Percentiles rank a stretch among this genome's conserved stretches.
These are phyloP conservation scores for Drosophila baimaii DNA, from an alignment of 1,140 invertebrate species.

Conservation along the genomic window DNA sequence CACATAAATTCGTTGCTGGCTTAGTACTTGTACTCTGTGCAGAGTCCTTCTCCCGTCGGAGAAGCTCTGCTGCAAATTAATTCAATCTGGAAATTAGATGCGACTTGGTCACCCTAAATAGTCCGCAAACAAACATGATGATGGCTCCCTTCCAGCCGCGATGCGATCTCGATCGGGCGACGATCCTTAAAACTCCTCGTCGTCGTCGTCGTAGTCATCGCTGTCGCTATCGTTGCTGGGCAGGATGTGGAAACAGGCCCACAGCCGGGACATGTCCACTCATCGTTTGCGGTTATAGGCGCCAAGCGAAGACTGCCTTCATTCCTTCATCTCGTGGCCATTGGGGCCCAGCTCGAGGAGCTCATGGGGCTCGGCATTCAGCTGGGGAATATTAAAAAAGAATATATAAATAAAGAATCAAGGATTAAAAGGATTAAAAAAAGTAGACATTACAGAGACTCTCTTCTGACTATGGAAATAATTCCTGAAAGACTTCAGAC, in stretches of 20 bases:
- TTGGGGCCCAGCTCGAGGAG: slow-evolving; percentile 81
- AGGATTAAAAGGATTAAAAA: too few species aligned
- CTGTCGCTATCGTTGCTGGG: slow-evolving; percentile 56
- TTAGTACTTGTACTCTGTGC: slow-evolving; percentile 63
- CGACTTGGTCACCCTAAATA: slow-evolving; percentile 71
- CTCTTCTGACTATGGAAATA: too few species aligned
- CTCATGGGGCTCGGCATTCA: slow-evolving; percentile 83
- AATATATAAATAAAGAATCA: not conserved
- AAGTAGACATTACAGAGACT: too few species aligned
- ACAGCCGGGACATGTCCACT: slow-evolving; percentile 67
- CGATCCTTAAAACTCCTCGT: slow-evolving; percentile 50
- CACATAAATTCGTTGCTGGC: slow-evolving; percentile 67
- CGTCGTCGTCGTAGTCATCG: slow-evolving; percentile 53
- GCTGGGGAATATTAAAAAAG: slow-evolving; percentile 23
- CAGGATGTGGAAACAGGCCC: slow-evolving; percentile 61
- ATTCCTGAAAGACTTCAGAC: not conserved
- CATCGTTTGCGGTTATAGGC: slow-evolving; percentile 80
- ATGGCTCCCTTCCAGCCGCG: slow-evolving; percentile 31
- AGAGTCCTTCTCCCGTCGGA: slow-evolving; percentile 12
- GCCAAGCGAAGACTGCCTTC: slow-evolving; percentile 81
- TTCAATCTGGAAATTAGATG: slow-evolving; percentile 52
- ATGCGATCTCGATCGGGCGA: slow-evolving; percentile 11
- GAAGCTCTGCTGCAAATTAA: slow-evolving; percentile 37
- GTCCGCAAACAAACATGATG: slow-evolving; percentile 62
- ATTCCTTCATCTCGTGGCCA: slow-evolving; percentile 83